Base-by-base conservation (phyloP, 1,140 invertebrate genomes). In the Scylla paramamosain region DNA sequence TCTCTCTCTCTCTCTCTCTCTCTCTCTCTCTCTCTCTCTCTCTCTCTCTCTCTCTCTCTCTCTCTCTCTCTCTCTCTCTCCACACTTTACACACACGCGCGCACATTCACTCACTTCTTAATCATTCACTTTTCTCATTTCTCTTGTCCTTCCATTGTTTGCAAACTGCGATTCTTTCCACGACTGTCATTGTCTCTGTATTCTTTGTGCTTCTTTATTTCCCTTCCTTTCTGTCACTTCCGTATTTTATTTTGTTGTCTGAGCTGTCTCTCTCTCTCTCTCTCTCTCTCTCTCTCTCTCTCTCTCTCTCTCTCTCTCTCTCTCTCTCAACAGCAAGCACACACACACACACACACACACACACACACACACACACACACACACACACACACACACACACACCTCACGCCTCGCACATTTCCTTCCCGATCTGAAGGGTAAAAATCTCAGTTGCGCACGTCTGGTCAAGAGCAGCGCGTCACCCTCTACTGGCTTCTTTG, bases 1-100 rank as follows among this genome's bases (percentile, higher is more conserved):
- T 90, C 88, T 90, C 88, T 90, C 88, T 90, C 88, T 90, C 90
- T 92, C 52, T 92, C 52, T 92, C 90, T 77, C 90, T 77, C 90
- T 92, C 90, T 92, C 52, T 59, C 52, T 77, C 46, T 52, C 90
- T 92, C 46, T 77, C 52, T 77, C 52, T 92, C 90, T 46, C 45
- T 89, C 87, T 46, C 31, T 45, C 87, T 89, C 45, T 89, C 45
- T 46, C 52, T 92, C 90, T 28, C 52, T 52, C 52, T 77, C 29
- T 48, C 25, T 92, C 90, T 92, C 29, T 28, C 12, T 92, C 90
- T 67, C 29, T 48, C 29, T 92, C 25, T 67, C 52, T 59, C 25
- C 6, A 52, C 14, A 20, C 45, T 90, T 14, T 67, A 82, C 91
- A 93, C 91, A 45, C 91, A 84, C 29, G 46, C 29, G 28, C 77